Evolutionary conservation across 2,113 vertebrate genomes (phyloP).

Genomic region (Lipotes vexillifer): DNA sequence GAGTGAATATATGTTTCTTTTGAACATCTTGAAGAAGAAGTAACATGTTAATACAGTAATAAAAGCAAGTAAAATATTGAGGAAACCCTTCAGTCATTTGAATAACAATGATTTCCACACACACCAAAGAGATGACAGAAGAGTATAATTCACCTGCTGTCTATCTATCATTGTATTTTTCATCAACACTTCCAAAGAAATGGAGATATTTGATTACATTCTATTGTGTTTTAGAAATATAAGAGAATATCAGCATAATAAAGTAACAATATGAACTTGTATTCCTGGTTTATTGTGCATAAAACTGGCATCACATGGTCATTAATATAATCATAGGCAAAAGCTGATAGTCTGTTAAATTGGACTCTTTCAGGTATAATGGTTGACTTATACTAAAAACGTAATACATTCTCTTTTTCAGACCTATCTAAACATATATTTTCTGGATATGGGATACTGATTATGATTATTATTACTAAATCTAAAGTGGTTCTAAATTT

Average conservation of each 20-base stretch:
- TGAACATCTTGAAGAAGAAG: neutral
- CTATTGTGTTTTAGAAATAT: neutral
- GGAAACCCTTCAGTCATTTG: neutral
- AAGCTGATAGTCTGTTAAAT: neutral
- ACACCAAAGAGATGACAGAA: neutral
- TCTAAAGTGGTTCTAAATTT: neutral
- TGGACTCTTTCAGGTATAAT: neutral
- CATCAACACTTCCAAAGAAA: neutral
- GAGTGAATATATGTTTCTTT: neutral
- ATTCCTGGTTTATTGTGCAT: neutral
- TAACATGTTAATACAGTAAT: neutral
- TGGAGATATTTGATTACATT: slow-evolving; percentile 22
- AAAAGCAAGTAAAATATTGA: neutral
- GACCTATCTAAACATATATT: neutral
- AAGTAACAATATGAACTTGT: neutral
- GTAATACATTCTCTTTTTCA: neutral
- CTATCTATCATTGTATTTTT: slow-evolving; percentile 23
- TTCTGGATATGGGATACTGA: neutral
- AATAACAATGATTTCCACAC: neutral
- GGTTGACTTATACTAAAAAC: neutral
- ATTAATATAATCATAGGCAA: neutral
- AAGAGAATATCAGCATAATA: neutral
- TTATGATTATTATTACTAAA: neutral
- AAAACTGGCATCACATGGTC: neutral
- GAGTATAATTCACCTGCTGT: neutral